phyloP scores from a whole-genome alignment of 2,888 invertebrate genomes.

The Megaustenia siamemsis region DNA sequence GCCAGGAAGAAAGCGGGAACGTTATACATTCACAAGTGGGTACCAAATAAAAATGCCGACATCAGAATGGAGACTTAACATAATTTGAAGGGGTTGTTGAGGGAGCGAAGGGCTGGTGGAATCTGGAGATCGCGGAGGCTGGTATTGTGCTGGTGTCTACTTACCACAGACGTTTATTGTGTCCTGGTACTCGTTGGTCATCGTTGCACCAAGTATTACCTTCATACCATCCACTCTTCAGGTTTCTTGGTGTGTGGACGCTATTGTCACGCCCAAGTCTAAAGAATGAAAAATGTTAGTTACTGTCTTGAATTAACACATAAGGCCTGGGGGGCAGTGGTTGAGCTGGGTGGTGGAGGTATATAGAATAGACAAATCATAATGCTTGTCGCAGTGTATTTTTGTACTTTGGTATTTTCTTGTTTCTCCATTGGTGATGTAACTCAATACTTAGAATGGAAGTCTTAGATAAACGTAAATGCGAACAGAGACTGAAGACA shows the following conservation, averaged over 20 bases:
- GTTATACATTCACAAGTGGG: conserved; percentile 25
- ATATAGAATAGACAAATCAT: no score
- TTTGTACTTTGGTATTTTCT: no score
- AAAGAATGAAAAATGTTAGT: no score
- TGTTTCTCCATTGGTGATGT: no score
- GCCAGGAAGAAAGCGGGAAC: conserved; percentile 13
- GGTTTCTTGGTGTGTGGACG: background rate
- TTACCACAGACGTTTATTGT: background rate
- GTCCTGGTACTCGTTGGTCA: conserved; percentile 18
- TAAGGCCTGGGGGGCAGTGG: no score
- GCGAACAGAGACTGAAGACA: no score
- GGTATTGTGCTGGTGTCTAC: conserved; percentile 4
- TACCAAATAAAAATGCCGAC: conserved; percentile 3
- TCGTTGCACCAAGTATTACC: background rate
- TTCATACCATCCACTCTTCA: background rate
- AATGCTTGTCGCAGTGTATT: no score
- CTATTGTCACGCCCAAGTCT: background rate
- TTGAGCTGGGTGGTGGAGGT: no score
- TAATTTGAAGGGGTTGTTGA: conserved; percentile 15
- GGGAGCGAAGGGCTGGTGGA: background rate
- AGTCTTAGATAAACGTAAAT: no score
- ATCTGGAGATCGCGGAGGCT: background rate
- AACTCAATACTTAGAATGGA: no score
- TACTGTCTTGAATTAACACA: no score
- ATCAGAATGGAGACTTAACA: background rate